Base-by-base conservation (phyloP, 2,797 vertebrate genomes). In the Sebastes nivosus region DNA sequence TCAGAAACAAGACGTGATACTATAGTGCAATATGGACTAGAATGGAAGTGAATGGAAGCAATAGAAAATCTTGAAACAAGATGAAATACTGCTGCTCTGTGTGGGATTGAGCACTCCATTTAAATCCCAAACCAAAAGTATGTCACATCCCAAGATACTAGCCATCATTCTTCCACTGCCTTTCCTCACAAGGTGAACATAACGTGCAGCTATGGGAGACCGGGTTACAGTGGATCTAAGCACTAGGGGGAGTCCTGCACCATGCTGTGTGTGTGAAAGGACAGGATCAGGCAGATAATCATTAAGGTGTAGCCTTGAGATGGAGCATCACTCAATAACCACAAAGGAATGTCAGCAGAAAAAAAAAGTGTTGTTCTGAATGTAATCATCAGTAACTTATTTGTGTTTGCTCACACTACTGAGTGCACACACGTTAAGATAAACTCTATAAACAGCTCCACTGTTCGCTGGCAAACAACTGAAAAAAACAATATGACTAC, bases 221-320 rank as follows among this genome's bases (percentile, higher is more conserved):
- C 22, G 1, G 5, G 25, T n/a, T 25, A 32, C n/a, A 30, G 2
- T 14, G 3, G 24, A 9, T 55, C 8, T 36, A 27, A 24, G 6
- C 92, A 93, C 85, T 83, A 91, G 90, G 60, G 79, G 88, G 89
- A 76, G 81, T 22, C 16, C 12, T 64, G n/a, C 42, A 61, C 60
- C 73, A 73, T 32, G 6, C 3, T 46, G 9, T 69, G 14, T 25
- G 32, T 25, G 32, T 24, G 13, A 66, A 24, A 66, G 14, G 20
- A 57, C 25, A 14, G 22, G 55, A 14, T 55, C 46, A 67, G 8
- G 34, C 6, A 42, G 32, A 34, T 14, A 58, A 29, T 22, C n/a
- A 38, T 8, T 22, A 12, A 29, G 18, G 20, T 42, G 32, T 11
- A 72, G 14, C 36, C 2, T 2, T 71, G 6, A 79, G 14, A n/a